Evolutionary conservation across 2,797 vertebrate species (phyloP), one percentile per base, ranked within the genome.

Genomic region (Halcyon badia): DNA sequence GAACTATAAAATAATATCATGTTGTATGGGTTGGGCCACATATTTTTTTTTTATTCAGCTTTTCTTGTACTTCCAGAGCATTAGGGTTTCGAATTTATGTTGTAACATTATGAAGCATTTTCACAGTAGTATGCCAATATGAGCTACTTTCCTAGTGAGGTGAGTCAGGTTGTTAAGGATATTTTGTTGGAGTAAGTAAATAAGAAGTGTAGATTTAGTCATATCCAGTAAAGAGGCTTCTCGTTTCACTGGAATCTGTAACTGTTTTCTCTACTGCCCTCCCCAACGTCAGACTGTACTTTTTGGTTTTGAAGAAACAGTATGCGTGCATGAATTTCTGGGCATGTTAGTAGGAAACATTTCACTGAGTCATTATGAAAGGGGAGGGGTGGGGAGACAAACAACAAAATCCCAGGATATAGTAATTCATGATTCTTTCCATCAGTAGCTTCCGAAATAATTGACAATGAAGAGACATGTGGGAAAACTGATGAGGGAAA

Each of bases 261-360:
- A 31, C 2, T 0, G 0, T 56, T 80, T 79, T 72, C 17, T 87
- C 12, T 21, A 26, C 3, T 25, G 4, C 3, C 2, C 4, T 6
- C 7, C 15, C 20, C 9, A 28, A 8, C 15, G 85, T 5, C 14
- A 72, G 25, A 69, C 5, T 2, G 6, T 57, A 7, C 2, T 20
- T 71, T 70, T 42, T 94, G 11, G 21, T 71, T 78, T n/a, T 15
- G 4, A 8, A 26, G 35, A 39, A n/a, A 51, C 2, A 44, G 20
- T 14, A 37, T 4, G 6, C 19, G 14, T 42, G 13, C 35, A 35
- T 35, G 26, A 69, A 56, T 31, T 25, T 77, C 7, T 19, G 22
- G 21, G 30, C 6, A 37, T 28, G 11, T 1, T 56, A 35, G 15
- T 18, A 60, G 54, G 28, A 61, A 80, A 76, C 5, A 73, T 8